Evolutionary conservation across 1,140 invertebrate genomes (phyloP), one percentile per base, ranked within the genome.

Genomic region (Sycophila sp.): DNA sequence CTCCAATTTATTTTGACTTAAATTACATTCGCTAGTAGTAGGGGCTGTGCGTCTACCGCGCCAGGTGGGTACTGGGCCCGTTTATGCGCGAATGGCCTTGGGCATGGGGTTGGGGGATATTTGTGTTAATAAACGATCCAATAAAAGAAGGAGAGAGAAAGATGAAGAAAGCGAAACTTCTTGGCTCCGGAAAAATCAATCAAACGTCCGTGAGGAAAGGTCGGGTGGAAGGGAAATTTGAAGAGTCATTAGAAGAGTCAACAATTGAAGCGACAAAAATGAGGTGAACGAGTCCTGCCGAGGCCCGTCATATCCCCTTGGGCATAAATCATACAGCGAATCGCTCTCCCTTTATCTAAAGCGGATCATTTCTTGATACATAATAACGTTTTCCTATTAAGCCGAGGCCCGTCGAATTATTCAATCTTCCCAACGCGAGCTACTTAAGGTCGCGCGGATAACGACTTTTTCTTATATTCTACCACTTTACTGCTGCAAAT

Each of bases 301-400:
- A 34, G 45, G 42, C 42, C 42, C 42, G 7, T 4, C 15, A 10
- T n/a, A 49, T 58, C 4, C 45, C 19, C 11, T 8, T 47, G 59
- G 22, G 24, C 47, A 69, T 73, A 73, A 73, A 73, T 73, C 72
- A 73, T 65, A 11, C 26, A 55, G 17, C 2, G 32, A 42, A 26
- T 24, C 34, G 11, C 22, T n/a, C 36, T 64, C 60, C 45, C 30
- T 69, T 69, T 70, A 73, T 73, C 67, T 60, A 70, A 66, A 73
- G 34, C 51, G 72, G 56, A 69, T 69, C 68, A 65, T 71, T n/a
- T 71, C 68, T 71, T 71, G 67, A 73, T 73, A 66, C 55, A 51
- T 70, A 73, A 73, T 71, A 70, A 71, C 72, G 59, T 71, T 73
- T 70, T 71, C 72, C 63, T 70, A 73, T 70, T 70, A 70, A 70